These are phyloP conservation scores for Aleiodes testaceus DNA, from an alignment of 2,888 invertebrate species.

Conservation along the genomic window DNA sequence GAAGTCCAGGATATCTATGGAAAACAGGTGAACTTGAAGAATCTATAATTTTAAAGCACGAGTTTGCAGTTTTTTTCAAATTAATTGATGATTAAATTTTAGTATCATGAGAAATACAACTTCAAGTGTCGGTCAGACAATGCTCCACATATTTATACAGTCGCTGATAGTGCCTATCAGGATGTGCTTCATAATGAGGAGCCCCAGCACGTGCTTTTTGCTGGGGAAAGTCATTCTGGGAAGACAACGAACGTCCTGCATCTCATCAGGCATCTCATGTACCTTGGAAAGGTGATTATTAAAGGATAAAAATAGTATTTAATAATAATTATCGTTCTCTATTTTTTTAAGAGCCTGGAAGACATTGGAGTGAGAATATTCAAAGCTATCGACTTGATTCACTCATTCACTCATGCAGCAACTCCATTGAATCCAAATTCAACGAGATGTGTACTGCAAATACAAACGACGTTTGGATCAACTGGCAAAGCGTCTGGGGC, in stretches of 20 bases:
- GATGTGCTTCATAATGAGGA: slow-evolving; percentile 91
- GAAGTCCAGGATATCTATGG: slow-evolving; percentile 82
- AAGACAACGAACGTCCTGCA: slow-evolving; percentile 90
- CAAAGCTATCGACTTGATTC: slow-evolving; percentile 82
- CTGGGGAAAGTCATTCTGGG: slow-evolving; percentile 93
- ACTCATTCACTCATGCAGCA: slow-evolving; percentile 87
- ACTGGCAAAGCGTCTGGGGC: slow-evolving; percentile 93
- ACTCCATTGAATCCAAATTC: slow-evolving; percentile 90
- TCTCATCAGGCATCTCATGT: slow-evolving; percentile 86
- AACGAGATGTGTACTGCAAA: slow-evolving; percentile 86
- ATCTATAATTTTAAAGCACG: too few species aligned
- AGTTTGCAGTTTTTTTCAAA: not conserved
- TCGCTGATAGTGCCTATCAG: slow-evolving; percentile 93
- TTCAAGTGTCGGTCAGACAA: slow-evolving; percentile 92
- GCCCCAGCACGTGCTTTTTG: slow-evolving; percentile 89
- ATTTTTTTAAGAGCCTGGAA: slow-evolving; percentile 63
- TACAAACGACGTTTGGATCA: slow-evolving; percentile 88
- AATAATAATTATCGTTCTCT: slow-evolving; percentile 9
- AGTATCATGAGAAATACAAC: slow-evolving; percentile 87
- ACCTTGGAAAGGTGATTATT: slow-evolving; percentile 81
- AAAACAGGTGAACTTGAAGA: slow-evolving; percentile 77
- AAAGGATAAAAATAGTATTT: too few species aligned
- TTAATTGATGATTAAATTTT: slow-evolving; percentile 61
- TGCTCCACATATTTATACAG: slow-evolving; percentile 90
- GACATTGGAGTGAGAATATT: slow-evolving; percentile 79